Conservation (phyloP, 2,797 vertebrate species). For the Enteromius mattozi region DNA sequence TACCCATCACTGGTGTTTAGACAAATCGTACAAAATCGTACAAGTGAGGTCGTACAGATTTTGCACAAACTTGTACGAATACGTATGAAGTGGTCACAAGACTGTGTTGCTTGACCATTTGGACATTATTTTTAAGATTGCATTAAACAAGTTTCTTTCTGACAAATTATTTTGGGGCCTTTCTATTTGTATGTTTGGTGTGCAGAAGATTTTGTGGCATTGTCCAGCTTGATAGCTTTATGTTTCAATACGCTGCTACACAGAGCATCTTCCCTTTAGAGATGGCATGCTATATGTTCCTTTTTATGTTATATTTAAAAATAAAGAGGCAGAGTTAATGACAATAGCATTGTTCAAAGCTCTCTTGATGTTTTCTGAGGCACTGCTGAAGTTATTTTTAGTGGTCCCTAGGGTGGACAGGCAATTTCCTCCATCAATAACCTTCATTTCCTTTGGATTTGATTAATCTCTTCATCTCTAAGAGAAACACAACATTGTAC, state of each 20-base stretch:
- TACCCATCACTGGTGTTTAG: no score
- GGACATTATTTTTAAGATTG: neutral
- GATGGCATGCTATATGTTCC: neutral
- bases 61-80: no score
- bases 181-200: neutral
- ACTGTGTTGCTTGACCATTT: no score
- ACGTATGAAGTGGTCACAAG: no score
- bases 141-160: neutral
- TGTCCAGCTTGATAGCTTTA: neutral
- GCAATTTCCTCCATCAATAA: constrained; percentile 10
- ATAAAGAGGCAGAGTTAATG: neutral
- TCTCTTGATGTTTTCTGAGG: neutral
- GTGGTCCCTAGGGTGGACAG: neutral
- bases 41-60: no score
- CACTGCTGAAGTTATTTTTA: constrained; percentile 31
- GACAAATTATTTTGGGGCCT: neutral
- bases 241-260: neutral
- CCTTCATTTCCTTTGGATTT: constrained; percentile 25
- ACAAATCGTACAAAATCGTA: no score
- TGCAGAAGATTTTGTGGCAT: neutral
- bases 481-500: neutral
- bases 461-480: constrained; percentile 25
- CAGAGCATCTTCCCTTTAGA: neutral
- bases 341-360: neutral
- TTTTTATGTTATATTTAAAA: neutral